Evolutionary conservation across 2,113 vertebrate genomes (phyloP).

Genomic region (Physeter macrocephalus): DNA sequence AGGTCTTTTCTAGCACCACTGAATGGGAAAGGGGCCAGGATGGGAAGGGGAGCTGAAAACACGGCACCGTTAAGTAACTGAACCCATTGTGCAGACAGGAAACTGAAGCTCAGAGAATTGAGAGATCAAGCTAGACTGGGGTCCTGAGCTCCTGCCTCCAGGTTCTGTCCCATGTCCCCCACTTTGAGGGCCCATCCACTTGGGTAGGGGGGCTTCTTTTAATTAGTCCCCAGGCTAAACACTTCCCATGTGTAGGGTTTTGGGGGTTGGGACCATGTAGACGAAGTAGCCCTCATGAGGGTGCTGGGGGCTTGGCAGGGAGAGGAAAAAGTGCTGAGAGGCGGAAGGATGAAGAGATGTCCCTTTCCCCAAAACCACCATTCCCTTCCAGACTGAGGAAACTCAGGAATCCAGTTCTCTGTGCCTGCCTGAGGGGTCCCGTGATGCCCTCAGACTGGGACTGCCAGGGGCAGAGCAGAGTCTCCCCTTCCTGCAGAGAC

Average conservation of each 20-base stretch:
- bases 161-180: background rate
- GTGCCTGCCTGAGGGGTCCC: background rate
- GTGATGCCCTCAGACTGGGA: background rate
- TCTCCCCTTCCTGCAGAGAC: background rate
- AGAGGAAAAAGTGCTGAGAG: background rate
- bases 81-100: background rate
- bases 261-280: background rate
- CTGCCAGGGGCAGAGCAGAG: background rate
- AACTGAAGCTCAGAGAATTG: background rate
- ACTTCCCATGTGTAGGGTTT: background rate
- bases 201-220: background rate
- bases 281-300: background rate
- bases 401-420: background rate
- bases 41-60: background rate
- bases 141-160: background rate
- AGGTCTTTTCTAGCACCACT: background rate
- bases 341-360: background rate
- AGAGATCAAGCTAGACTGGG: background rate
- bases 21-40: background rate
- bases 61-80: background rate
- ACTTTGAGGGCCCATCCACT: background rate
- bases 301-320: background rate
- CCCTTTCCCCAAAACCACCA: background rate
- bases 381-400: background rate
- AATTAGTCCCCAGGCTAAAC: background rate